Percentiles rank a stretch among this genome's conserved stretches.
Evolutionary conservation across 2,888 invertebrate genomes (phyloP).

Genomic region (Enchytraeus crypticus): DNA sequence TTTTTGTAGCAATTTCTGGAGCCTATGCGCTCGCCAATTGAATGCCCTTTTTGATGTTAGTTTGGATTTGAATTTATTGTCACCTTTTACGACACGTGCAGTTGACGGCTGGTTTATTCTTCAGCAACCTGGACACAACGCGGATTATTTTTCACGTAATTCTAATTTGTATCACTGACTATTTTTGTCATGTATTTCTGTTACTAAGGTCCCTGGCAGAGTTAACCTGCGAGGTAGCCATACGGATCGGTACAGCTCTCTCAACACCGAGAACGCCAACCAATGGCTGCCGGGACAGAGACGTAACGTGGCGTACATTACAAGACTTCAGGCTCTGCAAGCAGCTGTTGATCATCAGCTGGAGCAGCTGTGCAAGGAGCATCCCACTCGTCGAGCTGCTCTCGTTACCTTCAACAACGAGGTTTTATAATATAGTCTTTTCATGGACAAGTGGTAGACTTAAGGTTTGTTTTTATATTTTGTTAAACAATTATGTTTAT

Average conservation of each 20-base stretch:
- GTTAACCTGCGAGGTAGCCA: conserved; percentile 35
- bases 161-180: too few species aligned
- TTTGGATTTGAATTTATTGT: too few species aligned
- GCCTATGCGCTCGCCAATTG: too few species aligned
- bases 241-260: conserved; percentile 29
- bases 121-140: too few species aligned
- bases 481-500: too few species aligned
- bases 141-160: too few species aligned
- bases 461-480: too few species aligned
- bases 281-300: conserved; percentile 37
- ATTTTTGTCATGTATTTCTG: too few species aligned
- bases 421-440: conserved; percentile 31
- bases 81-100: too few species aligned
- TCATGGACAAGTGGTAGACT: not conserved
- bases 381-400: conserved; percentile 40
- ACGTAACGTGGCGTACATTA: conserved; percentile 39
- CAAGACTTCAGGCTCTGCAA: conserved; percentile 42
- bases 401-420: conserved; percentile 43
- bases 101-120: too few species aligned
- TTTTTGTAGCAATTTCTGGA: too few species aligned
- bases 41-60: too few species aligned
- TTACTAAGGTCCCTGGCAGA: conserved; percentile 39
- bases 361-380: conserved; percentile 35
- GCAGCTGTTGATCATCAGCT: conserved; percentile 46
- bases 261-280: conserved; percentile 31